These are phyloP conservation scores for Taurulus bubalis DNA, from an alignment of 2,113 vertebrate species.

Conservation along the genomic window DNA sequence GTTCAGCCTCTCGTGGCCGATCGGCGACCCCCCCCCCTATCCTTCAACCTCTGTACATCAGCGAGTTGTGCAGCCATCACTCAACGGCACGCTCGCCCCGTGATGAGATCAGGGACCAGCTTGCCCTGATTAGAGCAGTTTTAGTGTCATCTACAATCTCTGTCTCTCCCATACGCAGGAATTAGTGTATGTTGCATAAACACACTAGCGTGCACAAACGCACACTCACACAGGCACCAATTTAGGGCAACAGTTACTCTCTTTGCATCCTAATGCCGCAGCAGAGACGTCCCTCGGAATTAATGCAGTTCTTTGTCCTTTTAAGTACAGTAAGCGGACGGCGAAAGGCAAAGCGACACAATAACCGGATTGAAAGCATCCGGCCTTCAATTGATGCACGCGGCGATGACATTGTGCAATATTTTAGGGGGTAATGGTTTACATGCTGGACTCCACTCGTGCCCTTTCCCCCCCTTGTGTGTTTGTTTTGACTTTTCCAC, in stretches of 20 bases:
- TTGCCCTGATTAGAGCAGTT: constrained; percentile 73
- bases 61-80: constrained; percentile 67
- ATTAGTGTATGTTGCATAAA: constrained; percentile 1
- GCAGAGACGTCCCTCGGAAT: constrained; percentile 53
- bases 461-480: constrained; percentile 41
- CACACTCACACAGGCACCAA: constrained; percentile 41
- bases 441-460: constrained; percentile 36
- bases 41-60: constrained; percentile 64
- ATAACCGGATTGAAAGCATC: constrained; percentile 49
- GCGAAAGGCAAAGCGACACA: constrained; percentile 41
- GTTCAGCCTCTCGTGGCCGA: constrained; percentile 40
- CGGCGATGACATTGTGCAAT: constrained; percentile 43
- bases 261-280: constrained; percentile 60
- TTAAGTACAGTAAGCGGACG: constrained; percentile 51
- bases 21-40: constrained; percentile 18
- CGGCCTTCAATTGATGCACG: constrained; percentile 40
- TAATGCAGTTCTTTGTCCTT: constrained; percentile 65
- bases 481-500: constrained; percentile 52
- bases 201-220: background rate
- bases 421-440: constrained; percentile 47
- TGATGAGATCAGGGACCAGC: constrained; percentile 71
- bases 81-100: constrained; percentile 58
- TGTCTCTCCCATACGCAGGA: constrained; percentile 7
- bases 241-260: constrained; percentile 68
- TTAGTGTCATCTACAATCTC: constrained; percentile 62